Percentiles rank a stretch among this genome's conserved stretches.
Conservation (phyloP, 2,113 vertebrate genomes). For the Rana temporaria region DNA sequence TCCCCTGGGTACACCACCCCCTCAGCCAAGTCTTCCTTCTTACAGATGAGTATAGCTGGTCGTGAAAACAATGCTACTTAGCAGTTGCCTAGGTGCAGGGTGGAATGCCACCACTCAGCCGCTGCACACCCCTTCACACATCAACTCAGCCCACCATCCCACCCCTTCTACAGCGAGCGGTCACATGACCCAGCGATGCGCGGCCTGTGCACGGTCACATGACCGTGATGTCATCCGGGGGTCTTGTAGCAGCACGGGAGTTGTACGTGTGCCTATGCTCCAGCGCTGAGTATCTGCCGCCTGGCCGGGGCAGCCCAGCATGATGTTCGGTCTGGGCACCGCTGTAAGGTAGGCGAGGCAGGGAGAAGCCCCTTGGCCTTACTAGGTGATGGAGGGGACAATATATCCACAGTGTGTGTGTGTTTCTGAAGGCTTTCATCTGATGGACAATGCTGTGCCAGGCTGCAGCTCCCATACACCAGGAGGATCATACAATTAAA, state of each 20-base stretch:
- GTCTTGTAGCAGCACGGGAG: background rate
- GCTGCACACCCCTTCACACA: background rate
- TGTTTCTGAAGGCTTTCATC: too few species aligned
- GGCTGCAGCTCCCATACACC: too few species aligned
- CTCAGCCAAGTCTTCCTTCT: too few species aligned
- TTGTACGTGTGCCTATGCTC: background rate
- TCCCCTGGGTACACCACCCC: too few species aligned
- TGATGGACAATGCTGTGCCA: too few species aligned
- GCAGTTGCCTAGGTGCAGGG: too few species aligned
- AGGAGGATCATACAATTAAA: too few species aligned
- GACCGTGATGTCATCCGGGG: background rate
- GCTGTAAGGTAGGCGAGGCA: slow-evolving; percentile 4
- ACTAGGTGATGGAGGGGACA: too few species aligned
- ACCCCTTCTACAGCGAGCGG: background rate
- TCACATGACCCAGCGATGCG: slow-evolving; percentile 5
- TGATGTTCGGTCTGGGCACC: background rate
- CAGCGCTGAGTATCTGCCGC: background rate
- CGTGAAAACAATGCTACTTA: too few species aligned
- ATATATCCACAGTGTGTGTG: too few species aligned
- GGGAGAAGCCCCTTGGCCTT: too few species aligned
- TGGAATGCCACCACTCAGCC: background rate
- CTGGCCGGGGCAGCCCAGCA: background rate
- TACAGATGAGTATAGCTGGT: too few species aligned
- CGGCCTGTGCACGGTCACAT: background rate
- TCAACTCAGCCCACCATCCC: background rate